These are phyloP conservation scores for Semicossyphus pulcher DNA, from an alignment of 2,113 vertebrate species.

Conservation along the genomic window DNA sequence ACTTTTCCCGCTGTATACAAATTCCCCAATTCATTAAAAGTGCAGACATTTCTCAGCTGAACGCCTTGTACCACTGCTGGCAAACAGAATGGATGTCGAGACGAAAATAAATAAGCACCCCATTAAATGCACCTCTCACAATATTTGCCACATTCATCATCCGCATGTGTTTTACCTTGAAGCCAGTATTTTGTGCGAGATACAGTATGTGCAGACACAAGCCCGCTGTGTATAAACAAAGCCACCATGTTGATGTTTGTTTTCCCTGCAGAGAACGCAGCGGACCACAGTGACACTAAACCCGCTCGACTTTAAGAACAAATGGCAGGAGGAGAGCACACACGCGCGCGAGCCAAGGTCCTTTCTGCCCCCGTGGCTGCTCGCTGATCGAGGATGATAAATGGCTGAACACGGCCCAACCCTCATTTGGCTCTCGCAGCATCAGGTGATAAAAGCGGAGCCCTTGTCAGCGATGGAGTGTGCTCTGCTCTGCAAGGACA, in stretches of 20 bases:
- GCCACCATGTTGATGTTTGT: slow-evolving; percentile 48
- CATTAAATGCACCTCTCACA: slow-evolving; percentile 30
- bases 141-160: slow-evolving; percentile 50
- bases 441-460: slow-evolving; percentile 80
- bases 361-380: slow-evolving; percentile 73
- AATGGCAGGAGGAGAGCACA: slow-evolving; percentile 60
- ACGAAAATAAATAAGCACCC: slow-evolving; percentile 51
- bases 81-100: slow-evolving; percentile 26
- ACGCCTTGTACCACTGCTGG: neutral
- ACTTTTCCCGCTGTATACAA: slow-evolving; percentile 18
- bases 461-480: slow-evolving; percentile 77
- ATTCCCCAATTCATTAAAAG: slow-evolving; percentile 43
- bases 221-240: slow-evolving; percentile 52
- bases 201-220: slow-evolving; percentile 15
- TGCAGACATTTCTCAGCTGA: slow-evolving; percentile 32
- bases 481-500: slow-evolving; percentile 77
- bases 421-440: slow-evolving; percentile 78
- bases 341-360: slow-evolving; percentile 74
- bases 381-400: slow-evolving; percentile 75
- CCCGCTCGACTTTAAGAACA: slow-evolving; percentile 65
- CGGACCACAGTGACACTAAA: slow-evolving; percentile 66
- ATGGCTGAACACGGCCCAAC: slow-evolving; percentile 74
- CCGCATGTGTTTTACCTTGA: slow-evolving; percentile 50
- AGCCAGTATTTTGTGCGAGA: slow-evolving; percentile 11
- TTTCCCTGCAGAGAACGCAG: slow-evolving; percentile 59